Conservation (phyloP, 2,113 vertebrate species). For the Ictalurus furcatus region DNA sequence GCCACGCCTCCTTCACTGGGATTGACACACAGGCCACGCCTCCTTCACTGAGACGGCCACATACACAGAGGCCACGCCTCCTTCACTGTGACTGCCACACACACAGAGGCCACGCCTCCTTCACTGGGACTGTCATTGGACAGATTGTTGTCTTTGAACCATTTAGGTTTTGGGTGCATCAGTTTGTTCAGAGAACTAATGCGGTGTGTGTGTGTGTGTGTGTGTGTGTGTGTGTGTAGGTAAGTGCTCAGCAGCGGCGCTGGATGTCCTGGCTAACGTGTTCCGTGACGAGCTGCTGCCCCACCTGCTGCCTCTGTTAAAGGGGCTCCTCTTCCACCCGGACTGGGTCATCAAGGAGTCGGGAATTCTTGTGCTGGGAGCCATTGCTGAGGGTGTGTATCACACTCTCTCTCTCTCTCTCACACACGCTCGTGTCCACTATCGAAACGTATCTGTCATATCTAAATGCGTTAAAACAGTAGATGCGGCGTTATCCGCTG, state of each 20-base stretch:
- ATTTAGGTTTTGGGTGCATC: neutral
- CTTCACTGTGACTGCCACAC: neutral
- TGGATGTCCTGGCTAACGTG: conserved; percentile 91
- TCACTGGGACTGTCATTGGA: neutral
- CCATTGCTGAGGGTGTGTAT: conserved; percentile 84
- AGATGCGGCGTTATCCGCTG: neutral
- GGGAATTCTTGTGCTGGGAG: conserved; percentile 88
- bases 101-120: neutral
- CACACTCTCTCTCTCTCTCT: neutral
- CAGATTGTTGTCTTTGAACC: neutral
- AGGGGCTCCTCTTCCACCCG: conserved; percentile 89
- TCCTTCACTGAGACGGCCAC: neutral
- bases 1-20: neutral
- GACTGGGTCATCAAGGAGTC: conserved; percentile 97
- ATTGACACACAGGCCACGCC: neutral
- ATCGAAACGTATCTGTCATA: neutral
- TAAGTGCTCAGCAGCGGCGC: conserved; percentile 87
- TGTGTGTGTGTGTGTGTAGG: conserved; percentile 63
- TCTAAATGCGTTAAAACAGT: neutral
- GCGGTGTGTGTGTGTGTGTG: neutral
- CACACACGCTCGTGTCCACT: neutral
- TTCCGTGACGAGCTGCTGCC: conserved; percentile 92
- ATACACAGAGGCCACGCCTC: neutral
- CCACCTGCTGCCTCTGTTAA: conserved; percentile 87
- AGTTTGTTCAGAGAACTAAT: neutral